A percentile compares a stretch with the other conserved stretches of the same genome.
Evolutionary conservation across 2,113 vertebrate genomes (phyloP).

Genomic region (Semnornis frantzii): DNA sequence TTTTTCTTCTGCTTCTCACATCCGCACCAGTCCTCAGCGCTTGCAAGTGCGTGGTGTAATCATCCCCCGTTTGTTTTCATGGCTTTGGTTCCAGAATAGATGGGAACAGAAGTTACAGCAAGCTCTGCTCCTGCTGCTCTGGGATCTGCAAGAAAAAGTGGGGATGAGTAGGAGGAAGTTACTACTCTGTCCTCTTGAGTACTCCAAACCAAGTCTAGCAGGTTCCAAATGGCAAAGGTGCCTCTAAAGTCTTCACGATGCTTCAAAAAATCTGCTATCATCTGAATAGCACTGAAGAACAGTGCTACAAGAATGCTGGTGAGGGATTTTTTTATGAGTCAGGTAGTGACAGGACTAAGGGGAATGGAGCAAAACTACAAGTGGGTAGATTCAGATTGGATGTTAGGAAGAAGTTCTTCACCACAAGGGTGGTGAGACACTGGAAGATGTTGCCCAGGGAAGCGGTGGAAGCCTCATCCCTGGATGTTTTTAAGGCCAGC

Average conservation of each 20-base stretch:
- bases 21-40: not conserved
- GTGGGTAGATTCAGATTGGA: too few relatives aligned
- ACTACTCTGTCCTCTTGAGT: not conserved
- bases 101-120: not conserved
- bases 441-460: too few relatives aligned
- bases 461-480: too few relatives aligned
- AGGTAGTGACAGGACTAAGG: too few relatives aligned
- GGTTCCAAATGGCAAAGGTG: not conserved
- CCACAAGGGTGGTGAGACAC: too few relatives aligned
- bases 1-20: constrained; percentile 3
- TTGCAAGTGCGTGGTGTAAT: not conserved
- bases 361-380: too few relatives aligned
- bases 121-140: not conserved
- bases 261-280: not conserved
- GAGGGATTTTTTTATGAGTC: too few relatives aligned
- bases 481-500: too few relatives aligned
- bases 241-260: not conserved
- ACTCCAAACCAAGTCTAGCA: not conserved
- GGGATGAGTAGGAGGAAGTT: not conserved
- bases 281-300: not conserved
- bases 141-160: fast-evolving
- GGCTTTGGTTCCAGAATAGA: not conserved
- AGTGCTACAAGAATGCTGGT: too few relatives aligned
- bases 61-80: not conserved
- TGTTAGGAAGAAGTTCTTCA: too few relatives aligned